A percentile compares a stretch with the other conserved stretches of the same genome.
Evolutionary conservation across 2,113 vertebrate genomes (phyloP).

Genomic region (Chloroceryle aenea): DNA sequence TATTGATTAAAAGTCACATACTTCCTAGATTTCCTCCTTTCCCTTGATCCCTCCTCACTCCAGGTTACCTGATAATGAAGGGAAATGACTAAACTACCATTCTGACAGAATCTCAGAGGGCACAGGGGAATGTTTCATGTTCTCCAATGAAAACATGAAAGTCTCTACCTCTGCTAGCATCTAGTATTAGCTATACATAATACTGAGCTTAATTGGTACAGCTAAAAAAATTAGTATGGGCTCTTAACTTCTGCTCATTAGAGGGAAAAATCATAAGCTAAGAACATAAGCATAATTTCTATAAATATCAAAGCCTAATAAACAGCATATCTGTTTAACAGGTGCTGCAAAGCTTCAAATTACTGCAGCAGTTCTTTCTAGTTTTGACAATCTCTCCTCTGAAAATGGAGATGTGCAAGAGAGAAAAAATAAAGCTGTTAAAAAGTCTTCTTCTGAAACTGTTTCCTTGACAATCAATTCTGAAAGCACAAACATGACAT

Average conservation of each 20-base stretch:
- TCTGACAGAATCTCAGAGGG: neutral
- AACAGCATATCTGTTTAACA: neutral
- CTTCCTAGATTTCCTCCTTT: neutral
- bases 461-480: neutral
- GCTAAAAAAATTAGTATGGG: neutral
- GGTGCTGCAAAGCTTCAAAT: neutral
- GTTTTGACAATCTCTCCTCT: neutral
- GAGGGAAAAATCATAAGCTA: neutral
- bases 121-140: neutral
- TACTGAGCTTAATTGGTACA: neutral
- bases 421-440: neutral
- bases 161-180: neutral
- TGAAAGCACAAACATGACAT: neutral
- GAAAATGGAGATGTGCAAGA: conserved; percentile 22
- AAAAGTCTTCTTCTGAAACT: neutral
- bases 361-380: neutral
- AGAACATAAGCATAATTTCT: neutral
- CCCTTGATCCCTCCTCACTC: neutral
- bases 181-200: neutral
- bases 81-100: neutral
- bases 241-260: neutral
- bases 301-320: conserved; percentile 7
- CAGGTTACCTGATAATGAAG: neutral
- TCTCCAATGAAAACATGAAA: neutral
- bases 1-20: neutral